These are phyloP conservation scores for Linurgus olivaceus DNA, from an alignment of 2,797 vertebrate genomes.

Conservation along the genomic window DNA sequence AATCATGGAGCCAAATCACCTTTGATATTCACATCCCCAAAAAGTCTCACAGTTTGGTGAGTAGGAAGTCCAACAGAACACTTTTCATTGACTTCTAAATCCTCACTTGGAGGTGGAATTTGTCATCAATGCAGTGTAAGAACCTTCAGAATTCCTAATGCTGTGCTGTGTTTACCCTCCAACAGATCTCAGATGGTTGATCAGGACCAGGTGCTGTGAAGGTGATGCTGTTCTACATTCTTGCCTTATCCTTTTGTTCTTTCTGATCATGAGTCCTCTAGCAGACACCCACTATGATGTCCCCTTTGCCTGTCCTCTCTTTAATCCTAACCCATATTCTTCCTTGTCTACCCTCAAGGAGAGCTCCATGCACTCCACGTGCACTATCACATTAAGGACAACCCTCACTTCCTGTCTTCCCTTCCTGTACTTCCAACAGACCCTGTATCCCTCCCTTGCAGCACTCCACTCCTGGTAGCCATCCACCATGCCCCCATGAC, in stretches of 20 bases:
- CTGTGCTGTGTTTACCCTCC: background rate
- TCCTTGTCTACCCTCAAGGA: background rate
- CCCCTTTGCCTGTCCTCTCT: background rate
- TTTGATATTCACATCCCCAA: background rate
- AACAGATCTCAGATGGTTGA: background rate
- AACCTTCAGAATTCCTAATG: background rate
- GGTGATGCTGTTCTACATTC: accelerated
- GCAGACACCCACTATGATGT: background rate
- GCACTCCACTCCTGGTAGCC: background rate
- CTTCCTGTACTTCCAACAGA: background rate
- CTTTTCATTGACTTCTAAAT: background rate
- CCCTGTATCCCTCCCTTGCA: background rate
- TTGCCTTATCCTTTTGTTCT: background rate
- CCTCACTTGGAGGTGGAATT: background rate
- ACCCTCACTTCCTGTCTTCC: background rate
- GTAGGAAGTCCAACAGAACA: background rate
- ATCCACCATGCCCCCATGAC: too few relatives aligned
- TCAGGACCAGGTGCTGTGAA: background rate
- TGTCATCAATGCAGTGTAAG: background rate
- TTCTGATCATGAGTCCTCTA: background rate
- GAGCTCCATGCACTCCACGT: background rate
- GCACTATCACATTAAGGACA: background rate
- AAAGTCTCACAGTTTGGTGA: background rate
- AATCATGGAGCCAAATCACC: accelerated
- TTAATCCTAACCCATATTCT: background rate